These are phyloP conservation scores for Acanthococcus lagerstroemiae DNA, from an alignment of 2,888 invertebrate genomes.

Conservation along the genomic window DNA sequence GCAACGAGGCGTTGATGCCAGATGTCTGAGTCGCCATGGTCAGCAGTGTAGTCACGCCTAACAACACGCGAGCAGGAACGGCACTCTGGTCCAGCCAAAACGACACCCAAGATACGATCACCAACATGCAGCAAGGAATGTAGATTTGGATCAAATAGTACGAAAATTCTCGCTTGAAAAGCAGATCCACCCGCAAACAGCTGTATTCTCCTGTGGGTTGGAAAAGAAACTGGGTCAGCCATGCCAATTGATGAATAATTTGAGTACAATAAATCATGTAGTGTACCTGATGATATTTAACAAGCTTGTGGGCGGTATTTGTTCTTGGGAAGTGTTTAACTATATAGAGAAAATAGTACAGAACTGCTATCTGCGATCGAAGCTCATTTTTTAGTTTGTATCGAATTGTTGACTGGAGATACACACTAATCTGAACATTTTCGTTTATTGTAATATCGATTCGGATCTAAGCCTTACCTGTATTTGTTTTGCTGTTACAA, in stretches of 20 bases:
- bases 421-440: not conserved
- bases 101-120: conserved; percentile 94
- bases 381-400: not conserved
- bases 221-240: not conserved
- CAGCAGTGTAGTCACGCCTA: conserved; percentile 89
- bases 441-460: too few relatives aligned
- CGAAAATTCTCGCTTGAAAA: conserved; percentile 95
- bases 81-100: conserved; percentile 96
- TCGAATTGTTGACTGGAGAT: not conserved
- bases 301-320: too few relatives aligned
- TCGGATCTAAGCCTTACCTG: too few relatives aligned
- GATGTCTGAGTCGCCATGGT: conserved; percentile 97
- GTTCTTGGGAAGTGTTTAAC: too few relatives aligned
- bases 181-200: conserved; percentile 90
- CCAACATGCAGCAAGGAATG: conserved; percentile 97
- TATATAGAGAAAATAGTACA: too few relatives aligned
- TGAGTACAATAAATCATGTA: too few relatives aligned
- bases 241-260: not conserved
- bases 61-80: conserved; percentile 83
- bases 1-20: conserved; percentile 89
- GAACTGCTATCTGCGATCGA: too few relatives aligned
- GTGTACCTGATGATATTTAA: too few relatives aligned
- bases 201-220: conserved; percentile 82
- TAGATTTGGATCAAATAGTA: conserved; percentile 99
- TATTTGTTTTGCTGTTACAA: conserved; percentile 93